Evolutionary conservation across 2,113 vertebrate genomes (phyloP), one percentile per base, ranked within the genome.

Genomic region (Scartelaos histophorus): DNA sequence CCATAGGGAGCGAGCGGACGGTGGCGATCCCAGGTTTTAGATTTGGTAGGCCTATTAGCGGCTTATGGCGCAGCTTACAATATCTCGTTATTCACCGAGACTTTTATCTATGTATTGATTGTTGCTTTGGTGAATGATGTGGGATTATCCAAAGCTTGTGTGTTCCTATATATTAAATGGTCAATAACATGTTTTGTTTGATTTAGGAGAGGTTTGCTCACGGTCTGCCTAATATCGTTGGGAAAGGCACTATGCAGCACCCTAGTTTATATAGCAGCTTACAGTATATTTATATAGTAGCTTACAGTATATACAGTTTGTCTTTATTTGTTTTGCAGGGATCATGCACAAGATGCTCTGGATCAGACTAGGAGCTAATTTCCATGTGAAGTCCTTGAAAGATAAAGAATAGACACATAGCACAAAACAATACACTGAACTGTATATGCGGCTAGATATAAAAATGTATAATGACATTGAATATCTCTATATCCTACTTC

Each of bases 41-140:
- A 13, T 15, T 49, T 7, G 68, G 71, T 38, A 74, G 10, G 38
- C 38, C 38, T 38, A 38, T 87, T 82, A 84, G 56, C 60, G 67
- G 70, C 70, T 76, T 77, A 83, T 65, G 76, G 69, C 64, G 66
- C 72, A 70, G 67, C 64, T 67, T 67, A 74, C 73, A 84, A 79
- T 71, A 71, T 49, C 74, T 74, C 66, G 66, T 90, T 84, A 83
- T 82, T 87, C 72, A 57, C 56, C 13, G 1, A 25, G 56, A 15
- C 22, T 87, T 82, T 81, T 58, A 84, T 85, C 80, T 25, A 75
- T 67, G 35, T 69, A 84, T 85, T 82, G 85, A 89, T 88, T 73
- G 72, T 73, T 77, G 73, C 70, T 82, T 76, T 65, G 46, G 66
- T 53, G 75, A 72, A 79, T 86, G 77, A 68, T 74, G 83, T 66